Evolutionary conservation across 2,113 vertebrate genomes (phyloP), one percentile per base, ranked within the genome.

Genomic region (Phocoena sinus): DNA sequence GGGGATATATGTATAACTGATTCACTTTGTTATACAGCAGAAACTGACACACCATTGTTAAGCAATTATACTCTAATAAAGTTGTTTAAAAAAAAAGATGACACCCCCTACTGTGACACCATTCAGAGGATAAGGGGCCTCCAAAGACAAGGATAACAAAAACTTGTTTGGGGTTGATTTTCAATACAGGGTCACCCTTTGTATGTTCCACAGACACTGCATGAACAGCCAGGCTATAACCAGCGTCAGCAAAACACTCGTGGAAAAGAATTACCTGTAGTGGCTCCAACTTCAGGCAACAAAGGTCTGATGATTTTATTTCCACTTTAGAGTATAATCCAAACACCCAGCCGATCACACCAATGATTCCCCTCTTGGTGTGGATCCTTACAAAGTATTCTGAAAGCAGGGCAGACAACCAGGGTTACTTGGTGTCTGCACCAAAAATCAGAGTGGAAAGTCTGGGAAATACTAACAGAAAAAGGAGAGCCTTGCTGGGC

Each of bases 401-500:
- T 90, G 96, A 97, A 9, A 47, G 77, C 0, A 0, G 96, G 88
- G 94, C 74, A 97, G 91, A 97, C 94, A 89, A 97, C 91, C 98
- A 94, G 93, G 92, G 97, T 82, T 95, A 94, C 97, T 95, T 90
- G 95, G 93, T 87, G 96, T 97, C 97, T 11, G 77, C 0, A 97
- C 96, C 97, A 95, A 98, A 97, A 88, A 96, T 94, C 91, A 94
- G 96, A 76, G 74, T 33, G 50, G 77, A 79, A 79, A 63, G 9
- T 70, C 17, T n/a, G 58, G 89, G 82, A 87, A 86, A 97, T 81
- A 92, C 95, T 96, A 97, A 97, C 92, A 21, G 5, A 82, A 94
- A 90, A 97, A 93, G 90, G 93, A 31, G 87, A 97, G 95, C 87
- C 90, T 97, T 94, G 96, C 96, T 83, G 81, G 97, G 95, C 94